phyloP scores from a whole-genome alignment of 2,113 vertebrate species.

The cattle (Bos taurus) region DNA sequence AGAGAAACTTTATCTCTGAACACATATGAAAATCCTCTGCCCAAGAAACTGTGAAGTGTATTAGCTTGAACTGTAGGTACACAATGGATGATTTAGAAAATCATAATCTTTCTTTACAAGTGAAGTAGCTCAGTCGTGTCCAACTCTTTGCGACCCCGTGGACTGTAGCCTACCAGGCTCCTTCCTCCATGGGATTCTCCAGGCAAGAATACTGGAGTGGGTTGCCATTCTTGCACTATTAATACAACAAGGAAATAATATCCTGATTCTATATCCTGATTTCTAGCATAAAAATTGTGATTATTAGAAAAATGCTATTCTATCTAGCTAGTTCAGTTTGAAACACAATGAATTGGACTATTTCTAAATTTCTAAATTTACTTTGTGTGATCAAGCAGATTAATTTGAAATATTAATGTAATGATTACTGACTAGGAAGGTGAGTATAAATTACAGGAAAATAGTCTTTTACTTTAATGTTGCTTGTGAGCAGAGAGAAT shows the following conservation, averaged over 20 bases:
- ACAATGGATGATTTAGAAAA: background rate
- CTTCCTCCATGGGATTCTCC: no score
- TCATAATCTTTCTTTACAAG: no score
- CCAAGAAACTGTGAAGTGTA: background rate
- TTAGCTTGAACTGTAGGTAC: background rate
- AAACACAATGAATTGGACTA: background rate
- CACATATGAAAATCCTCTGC: background rate
- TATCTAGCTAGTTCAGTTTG: background rate
- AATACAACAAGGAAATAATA: background rate
- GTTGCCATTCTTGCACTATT: background rate
- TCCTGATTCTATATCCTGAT: background rate
- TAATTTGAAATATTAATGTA: background rate
- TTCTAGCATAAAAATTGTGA: background rate
- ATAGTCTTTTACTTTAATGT: background rate
- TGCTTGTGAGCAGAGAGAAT: background rate
- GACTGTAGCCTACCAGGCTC: no score
- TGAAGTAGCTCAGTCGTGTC: no score
- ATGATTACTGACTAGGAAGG: background rate
- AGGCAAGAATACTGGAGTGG: no score
- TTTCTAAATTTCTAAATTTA: background rate
- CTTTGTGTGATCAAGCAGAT: background rate
- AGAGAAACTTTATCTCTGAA: background rate
- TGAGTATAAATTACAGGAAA: background rate
- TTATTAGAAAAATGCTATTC: background rate
- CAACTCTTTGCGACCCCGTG: no score